Base-by-base conservation (phyloP, 2,888 invertebrate species). In the Drosophila subsilvestris region DNA sequence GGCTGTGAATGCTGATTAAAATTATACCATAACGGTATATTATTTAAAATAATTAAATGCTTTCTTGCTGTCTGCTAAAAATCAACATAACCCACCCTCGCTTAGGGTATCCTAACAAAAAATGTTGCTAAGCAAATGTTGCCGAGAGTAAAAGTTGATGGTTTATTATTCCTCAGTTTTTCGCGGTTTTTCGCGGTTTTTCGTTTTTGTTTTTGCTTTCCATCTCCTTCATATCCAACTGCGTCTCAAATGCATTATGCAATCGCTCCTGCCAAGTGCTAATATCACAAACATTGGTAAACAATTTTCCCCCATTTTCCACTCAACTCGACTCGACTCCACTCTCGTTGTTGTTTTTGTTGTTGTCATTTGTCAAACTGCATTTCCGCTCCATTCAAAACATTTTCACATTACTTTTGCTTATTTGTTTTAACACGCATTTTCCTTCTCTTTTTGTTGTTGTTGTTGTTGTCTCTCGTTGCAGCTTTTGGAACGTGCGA, bases 391-490 rank as follows among this genome's bases (percentile, higher is more conserved):
- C 54, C 60, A 66, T 73, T 82, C 71, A 57, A 75, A 65, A 32
- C 44, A 74, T 72, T 72, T 75, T 65, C 54, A 59, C 61, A 72
- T 66, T 43, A 67, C 66, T 60, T 81, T 47, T 47, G 62, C 67
- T 63, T 74, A 79, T 88, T 79, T 83, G 65, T 66, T 67, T 82
- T 67, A 86, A 79, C 80, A 82, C 88, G 83, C 88, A 76, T 79
- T 82, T 80, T 73, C 50, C 44, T 42, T 50, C 56, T 65, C n/a
- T 12, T 9, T 43, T 68, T 47, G 20, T 3, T 5, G 5, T 25
- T 65, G 12, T 12, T 9, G 32, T 68, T 47, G 20, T 3, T 5
- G 5, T 25, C 44, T 60, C 50, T 69, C 56, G 56, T 81, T 75
- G 60, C 69, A 78, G 55, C 74, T 29, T 78, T 48, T 32, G 27